phyloP scores from a whole-genome alignment of 2,113 vertebrate genomes.

The Australoheros scitulus region DNA sequence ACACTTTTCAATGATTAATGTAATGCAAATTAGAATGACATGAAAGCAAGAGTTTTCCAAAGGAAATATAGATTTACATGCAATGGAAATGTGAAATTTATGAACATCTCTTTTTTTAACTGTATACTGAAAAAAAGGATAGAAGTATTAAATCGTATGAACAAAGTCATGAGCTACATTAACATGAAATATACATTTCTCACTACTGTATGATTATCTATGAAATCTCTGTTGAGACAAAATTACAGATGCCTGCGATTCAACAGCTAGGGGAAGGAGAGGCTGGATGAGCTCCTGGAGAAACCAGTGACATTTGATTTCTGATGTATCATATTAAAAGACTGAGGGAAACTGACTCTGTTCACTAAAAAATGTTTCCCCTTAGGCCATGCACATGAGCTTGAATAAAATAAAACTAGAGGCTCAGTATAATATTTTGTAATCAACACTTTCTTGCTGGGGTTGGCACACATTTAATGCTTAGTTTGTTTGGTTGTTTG shows the following conservation, averaged over 20 bases:
- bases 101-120: not conserved
- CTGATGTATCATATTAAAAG: not conserved
- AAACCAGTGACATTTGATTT: not conserved
- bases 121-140: not conserved
- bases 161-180: not conserved
- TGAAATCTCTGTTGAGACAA: not conserved
- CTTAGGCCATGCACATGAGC: not conserved
- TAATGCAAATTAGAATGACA: constrained; percentile 9
- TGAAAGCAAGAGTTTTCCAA: not conserved
- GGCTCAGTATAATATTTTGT: not conserved
- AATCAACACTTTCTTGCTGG: too few relatives aligned
- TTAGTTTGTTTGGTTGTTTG: not conserved
- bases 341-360: not conserved
- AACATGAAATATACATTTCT: not conserved
- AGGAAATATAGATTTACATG: not conserved
- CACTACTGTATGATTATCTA: not conserved
- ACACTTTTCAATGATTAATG: constrained; percentile 15
- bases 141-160: not conserved
- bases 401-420: not conserved
- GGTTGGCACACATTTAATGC: not conserved
- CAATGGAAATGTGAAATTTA: not conserved
- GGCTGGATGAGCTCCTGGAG: not conserved
- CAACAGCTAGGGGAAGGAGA: not conserved
- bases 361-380: not conserved
- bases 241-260: not conserved